These are phyloP conservation scores for Riptortus pedestris DNA, from an alignment of 1,140 invertebrate genomes.

Conservation along the genomic window DNA sequence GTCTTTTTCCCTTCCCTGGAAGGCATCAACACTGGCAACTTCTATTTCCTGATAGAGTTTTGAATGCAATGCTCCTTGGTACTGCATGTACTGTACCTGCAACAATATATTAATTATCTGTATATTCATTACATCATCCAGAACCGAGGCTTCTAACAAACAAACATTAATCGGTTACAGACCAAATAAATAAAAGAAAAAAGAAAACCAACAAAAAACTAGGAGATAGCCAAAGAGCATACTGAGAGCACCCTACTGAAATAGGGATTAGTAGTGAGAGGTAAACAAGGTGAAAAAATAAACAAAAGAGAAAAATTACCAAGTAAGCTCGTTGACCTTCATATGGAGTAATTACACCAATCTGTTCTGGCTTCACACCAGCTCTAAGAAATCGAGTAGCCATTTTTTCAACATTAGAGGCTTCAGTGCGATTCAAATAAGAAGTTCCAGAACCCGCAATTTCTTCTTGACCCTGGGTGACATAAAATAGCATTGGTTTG, in stretches of 20 bases:
- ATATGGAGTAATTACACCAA: slow-evolving; percentile 99
- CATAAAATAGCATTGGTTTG: slow-evolving; percentile 98
- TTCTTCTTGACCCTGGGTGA: slow-evolving; percentile 96
- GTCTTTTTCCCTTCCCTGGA: slow-evolving; percentile 95
- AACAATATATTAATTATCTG: background rate
- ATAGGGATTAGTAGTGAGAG: too few species aligned
- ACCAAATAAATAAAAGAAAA: background rate
- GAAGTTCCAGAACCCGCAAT: slow-evolving; percentile 97
- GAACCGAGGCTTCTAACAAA: too few species aligned
- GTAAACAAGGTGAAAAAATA: slow-evolving; percentile 10
- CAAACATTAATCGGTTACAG: too few species aligned
- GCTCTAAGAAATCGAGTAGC: slow-evolving; percentile 85
- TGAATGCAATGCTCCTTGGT: slow-evolving; percentile 90
- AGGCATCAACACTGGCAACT: slow-evolving; percentile 98
- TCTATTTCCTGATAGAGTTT: slow-evolving; percentile 98
- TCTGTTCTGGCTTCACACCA: slow-evolving; percentile 94
- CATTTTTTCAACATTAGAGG: slow-evolving; percentile 96
- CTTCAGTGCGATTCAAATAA: slow-evolving; percentile 96
- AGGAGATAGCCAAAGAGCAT: too few species aligned
- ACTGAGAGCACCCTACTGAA: too few species aligned
- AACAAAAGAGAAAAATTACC: slow-evolving; percentile 39
- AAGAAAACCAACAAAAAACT: background rate
- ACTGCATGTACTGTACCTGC: slow-evolving; percentile 91
- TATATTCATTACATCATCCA: background rate
- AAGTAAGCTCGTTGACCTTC: slow-evolving; percentile 97